A percentile compares a stretch with the other conserved stretches of the same genome.
Evolutionary conservation across 2,797 vertebrate genomes (phyloP).

Genomic region (Artibeus lituratus): DNA sequence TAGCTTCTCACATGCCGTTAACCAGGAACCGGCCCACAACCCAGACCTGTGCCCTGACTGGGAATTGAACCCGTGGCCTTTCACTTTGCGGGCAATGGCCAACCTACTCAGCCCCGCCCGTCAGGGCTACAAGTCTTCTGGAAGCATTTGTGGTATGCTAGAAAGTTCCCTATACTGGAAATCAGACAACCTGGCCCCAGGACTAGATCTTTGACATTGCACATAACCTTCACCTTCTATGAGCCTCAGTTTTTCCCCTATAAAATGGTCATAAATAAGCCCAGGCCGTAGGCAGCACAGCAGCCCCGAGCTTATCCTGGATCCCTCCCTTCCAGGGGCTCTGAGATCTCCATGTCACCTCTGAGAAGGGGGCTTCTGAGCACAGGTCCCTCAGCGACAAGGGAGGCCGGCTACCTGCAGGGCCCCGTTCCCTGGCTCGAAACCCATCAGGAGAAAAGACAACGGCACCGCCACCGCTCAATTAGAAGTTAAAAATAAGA

Average conservation of each 20-base stretch:
- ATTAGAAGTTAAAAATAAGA: constrained; percentile 57
- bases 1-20: not conserved
- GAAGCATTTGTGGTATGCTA: not conserved
- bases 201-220: not conserved
- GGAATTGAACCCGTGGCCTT: not conserved
- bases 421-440: not conserved
- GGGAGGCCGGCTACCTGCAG: rapidly evolving
- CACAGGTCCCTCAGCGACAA: not conserved
- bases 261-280: not conserved
- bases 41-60: not conserved
- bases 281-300: not conserved
- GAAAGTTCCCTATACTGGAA: not conserved
- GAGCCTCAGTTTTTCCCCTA: not conserved
- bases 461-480: not conserved
- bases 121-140: not conserved
- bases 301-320: not conserved
- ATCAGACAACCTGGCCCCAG: not conserved
- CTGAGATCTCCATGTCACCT: not conserved
- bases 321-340: no score
- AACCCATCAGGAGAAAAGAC: not conserved
- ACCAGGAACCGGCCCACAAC: not conserved
- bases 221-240: not conserved
- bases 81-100: not conserved
- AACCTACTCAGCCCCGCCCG: not conserved
- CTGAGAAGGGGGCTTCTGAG: not conserved